Conservation (phyloP, 2,888 invertebrate species). For the Ochropleura leucogaster region DNA sequence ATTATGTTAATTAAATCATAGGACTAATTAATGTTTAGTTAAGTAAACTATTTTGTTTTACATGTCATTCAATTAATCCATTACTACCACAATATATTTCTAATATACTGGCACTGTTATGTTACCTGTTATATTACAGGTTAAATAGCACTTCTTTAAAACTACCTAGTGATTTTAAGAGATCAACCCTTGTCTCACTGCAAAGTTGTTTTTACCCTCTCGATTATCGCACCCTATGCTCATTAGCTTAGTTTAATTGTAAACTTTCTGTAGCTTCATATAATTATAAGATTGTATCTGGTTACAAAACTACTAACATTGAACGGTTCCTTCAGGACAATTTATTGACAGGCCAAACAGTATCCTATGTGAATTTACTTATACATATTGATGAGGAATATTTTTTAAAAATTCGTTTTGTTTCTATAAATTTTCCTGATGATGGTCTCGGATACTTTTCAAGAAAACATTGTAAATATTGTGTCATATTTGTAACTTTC, state of each 20-base stretch:
- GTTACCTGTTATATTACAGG: not conserved
- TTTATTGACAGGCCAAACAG: not conserved
- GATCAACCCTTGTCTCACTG: not conserved
- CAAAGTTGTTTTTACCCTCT: slow-evolving; percentile 9
- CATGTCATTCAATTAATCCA: slow-evolving; percentile 3
- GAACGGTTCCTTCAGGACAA: not conserved
- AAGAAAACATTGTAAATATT: slow-evolving; percentile 3
- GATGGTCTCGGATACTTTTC: not conserved
- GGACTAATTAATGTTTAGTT: slow-evolving; percentile 9
- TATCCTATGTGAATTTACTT: not conserved
- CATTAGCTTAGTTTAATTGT: slow-evolving; percentile 1
- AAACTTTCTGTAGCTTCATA: not conserved
- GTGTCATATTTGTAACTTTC: slow-evolving; percentile 1
- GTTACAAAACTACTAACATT: slow-evolving; percentile 1
- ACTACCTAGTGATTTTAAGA: not conserved
- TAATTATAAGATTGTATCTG: not conserved
- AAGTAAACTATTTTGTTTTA: not conserved
- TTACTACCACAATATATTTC: not conserved
- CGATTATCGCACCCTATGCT: not conserved
- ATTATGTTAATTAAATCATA: not conserved
- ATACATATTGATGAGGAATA: too few species aligned
- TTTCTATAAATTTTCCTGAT: not conserved
- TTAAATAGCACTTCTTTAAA: not conserved
- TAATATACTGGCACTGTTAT: not conserved
- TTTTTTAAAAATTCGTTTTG: too few species aligned